Percentiles rank a stretch among this genome's conserved stretches.
Evolutionary conservation across 2,113 vertebrate genomes (phyloP).

Genomic region (Laticauda colubrina): DNA sequence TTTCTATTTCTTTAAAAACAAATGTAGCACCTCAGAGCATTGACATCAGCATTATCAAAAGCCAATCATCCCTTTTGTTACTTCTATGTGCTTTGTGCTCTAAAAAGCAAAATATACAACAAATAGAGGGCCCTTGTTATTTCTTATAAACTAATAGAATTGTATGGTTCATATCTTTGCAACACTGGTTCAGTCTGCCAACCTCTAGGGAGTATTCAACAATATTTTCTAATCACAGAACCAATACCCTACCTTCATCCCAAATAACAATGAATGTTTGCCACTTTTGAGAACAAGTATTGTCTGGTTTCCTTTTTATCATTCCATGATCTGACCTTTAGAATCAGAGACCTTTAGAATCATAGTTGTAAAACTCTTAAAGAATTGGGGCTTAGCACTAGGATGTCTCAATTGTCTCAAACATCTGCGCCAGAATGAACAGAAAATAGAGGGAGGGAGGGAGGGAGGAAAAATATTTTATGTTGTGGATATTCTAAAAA

Average conservation of each 20-base stretch:
- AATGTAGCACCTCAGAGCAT: background rate
- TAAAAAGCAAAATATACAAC: background rate
- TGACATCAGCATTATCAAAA: background rate
- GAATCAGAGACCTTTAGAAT: background rate
- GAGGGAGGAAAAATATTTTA: background rate
- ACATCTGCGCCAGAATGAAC: background rate
- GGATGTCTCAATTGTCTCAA: background rate
- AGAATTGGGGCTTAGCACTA: background rate
- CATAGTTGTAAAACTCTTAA: background rate
- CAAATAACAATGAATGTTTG: background rate
- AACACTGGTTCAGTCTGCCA: background rate
- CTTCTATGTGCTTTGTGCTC: background rate
- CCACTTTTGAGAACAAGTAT: background rate
- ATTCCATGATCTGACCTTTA: background rate
- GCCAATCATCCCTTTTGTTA: background rate
- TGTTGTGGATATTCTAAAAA: background rate
- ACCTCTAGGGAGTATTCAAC: background rate
- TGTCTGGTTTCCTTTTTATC: background rate
- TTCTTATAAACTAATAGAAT: background rate
- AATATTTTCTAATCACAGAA: background rate
- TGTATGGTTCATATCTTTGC: background rate
- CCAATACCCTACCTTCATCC: background rate
- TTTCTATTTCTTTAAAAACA: background rate
- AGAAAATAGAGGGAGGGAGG: background rate
- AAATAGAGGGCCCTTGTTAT: background rate